Base-by-base conservation (phyloP, 37 sponge, comb jelly and placozoan genomes). In the Dysidea cf. avara region DNA sequence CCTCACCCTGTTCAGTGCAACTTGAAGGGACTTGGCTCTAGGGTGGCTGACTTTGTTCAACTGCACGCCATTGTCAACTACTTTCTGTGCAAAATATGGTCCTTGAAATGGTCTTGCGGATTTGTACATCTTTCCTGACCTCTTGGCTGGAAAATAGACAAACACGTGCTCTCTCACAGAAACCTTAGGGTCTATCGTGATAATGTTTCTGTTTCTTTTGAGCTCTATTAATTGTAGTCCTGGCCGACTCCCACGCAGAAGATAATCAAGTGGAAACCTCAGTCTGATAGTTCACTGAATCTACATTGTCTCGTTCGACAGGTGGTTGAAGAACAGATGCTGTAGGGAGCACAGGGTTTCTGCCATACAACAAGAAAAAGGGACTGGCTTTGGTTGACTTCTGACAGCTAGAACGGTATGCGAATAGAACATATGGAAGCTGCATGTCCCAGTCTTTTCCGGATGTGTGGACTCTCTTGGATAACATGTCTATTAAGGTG, bases 51-150 rank as follows among this genome's bases (percentile, higher is more conserved):
- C 46, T 43, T 9, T 43, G 7, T 43, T 43, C 46, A 43, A 9
- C 9, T 43, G 46, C 9, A 62, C 65, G 0, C 66, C 66, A 21
- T 28, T 64, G 2, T 65, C 66, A 30, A 17, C 14, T 16, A 64
- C 17, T 1, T 25, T 35, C 11, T 49, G 50, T 5, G 66, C 46
- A 3, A 58, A 30, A 31, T 58, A 78, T 1, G 79, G 79, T 0
- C 69, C 79, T 39, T 66, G 69, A n/a, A 67, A 78, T 2, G 68
- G 79, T 18, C 69, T 21, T 24, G 68, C 68, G 13, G 55, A 68
- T 58, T 68, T 78, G 49, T 40, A 40, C 9, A 57, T 60, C 22
- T 32, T 29, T 0, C 79, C 60, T 17, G 9, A 21, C 69, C 66
- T 78, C 22, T 39, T 57, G 9, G 17, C 39, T 2, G 79, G 68